Evolutionary conservation across 2,797 vertebrate genomes (phyloP).

Genomic region (Paramormyrops hopkinsi): DNA sequence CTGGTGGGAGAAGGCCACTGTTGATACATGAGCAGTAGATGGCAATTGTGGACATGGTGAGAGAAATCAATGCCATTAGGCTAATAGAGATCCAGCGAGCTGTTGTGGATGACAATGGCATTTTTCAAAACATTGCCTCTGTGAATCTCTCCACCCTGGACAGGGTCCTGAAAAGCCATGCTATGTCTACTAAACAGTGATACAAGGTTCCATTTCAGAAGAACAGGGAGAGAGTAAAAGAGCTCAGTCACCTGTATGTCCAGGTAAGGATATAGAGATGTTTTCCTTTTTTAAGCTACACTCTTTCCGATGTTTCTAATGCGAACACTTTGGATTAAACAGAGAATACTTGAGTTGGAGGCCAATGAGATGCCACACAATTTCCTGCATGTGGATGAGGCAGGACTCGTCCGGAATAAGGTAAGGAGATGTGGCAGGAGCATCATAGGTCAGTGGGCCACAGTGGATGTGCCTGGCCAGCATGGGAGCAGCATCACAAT

Average conservation of each 20-base stretch:
- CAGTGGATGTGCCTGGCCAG: neutral
- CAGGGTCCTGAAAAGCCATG: neutral
- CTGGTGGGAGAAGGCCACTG: neutral
- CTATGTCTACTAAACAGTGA: neutral
- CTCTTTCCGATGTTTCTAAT: neutral
- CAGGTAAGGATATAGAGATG: neutral
- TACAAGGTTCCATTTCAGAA: neutral
- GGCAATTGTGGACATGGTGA: neutral
- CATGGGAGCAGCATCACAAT: neutral
- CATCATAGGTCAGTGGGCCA: neutral
- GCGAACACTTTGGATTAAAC: neutral
- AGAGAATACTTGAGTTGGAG: neutral
- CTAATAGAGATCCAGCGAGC: neutral
- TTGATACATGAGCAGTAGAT: neutral
- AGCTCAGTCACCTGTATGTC: neutral
- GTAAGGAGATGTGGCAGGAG: neutral
- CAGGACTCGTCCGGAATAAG: neutral
- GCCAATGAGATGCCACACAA: neutral
- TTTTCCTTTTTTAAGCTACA: neutral
- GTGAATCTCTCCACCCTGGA: slow-evolving; percentile 4
- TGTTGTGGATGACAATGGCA: neutral
- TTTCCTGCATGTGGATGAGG: neutral
- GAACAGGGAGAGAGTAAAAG: neutral
- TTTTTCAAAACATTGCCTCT: neutral
- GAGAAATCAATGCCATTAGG: neutral